phyloP scores from a whole-genome alignment of 2,888 invertebrate genomes.

The Drosophila cyrtoloma region DNA sequence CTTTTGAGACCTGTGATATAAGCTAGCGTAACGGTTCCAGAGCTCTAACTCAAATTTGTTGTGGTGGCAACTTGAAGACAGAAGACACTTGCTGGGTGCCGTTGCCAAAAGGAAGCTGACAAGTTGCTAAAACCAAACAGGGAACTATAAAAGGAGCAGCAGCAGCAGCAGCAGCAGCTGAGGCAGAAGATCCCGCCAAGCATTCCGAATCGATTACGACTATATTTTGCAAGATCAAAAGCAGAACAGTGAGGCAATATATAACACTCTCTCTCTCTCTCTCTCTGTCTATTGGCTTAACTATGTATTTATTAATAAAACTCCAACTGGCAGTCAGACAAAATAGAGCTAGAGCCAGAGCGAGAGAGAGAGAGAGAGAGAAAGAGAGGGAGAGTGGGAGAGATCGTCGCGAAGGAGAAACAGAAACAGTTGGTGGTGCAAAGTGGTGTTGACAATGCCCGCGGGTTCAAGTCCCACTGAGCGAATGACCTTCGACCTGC shows the following conservation, averaged over 20 bases:
- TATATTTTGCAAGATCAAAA: slow-evolving; percentile 73
- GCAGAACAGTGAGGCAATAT: slow-evolving; percentile 23
- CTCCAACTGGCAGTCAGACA: slow-evolving; percentile 58
- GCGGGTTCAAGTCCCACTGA: slow-evolving; percentile 63
- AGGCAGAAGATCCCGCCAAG: slow-evolving; percentile 73
- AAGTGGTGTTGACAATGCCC: slow-evolving; percentile 79
- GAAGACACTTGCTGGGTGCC: slow-evolving; percentile 74
- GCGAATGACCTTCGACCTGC: slow-evolving; percentile 72
- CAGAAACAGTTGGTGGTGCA: slow-evolving; percentile 76
- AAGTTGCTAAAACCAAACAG: slow-evolving; percentile 70
- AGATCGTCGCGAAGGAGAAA: slow-evolving; percentile 39
- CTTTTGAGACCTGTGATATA: slow-evolving; percentile 20
- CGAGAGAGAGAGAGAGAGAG: slow-evolving; percentile 2
- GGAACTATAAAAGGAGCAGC: slow-evolving; percentile 33
- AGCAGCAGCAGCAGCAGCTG: slow-evolving; percentile 31
- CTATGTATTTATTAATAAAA: slow-evolving; percentile 74
- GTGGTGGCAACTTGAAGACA: slow-evolving; percentile 51
- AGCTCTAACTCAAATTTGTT: slow-evolving; percentile 31
- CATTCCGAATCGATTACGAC: slow-evolving; percentile 83
- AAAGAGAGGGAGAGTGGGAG: slow-evolving; percentile 9
- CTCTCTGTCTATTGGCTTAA: slow-evolving; percentile 1
- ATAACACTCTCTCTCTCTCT: background rate
- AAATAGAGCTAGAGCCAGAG: background rate
- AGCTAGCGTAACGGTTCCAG: slow-evolving; percentile 74
- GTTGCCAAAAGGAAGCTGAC: slow-evolving; percentile 83